phyloP scores from a whole-genome alignment of 2,113 vertebrate species.

The Pristiophorus japonicus region DNA sequence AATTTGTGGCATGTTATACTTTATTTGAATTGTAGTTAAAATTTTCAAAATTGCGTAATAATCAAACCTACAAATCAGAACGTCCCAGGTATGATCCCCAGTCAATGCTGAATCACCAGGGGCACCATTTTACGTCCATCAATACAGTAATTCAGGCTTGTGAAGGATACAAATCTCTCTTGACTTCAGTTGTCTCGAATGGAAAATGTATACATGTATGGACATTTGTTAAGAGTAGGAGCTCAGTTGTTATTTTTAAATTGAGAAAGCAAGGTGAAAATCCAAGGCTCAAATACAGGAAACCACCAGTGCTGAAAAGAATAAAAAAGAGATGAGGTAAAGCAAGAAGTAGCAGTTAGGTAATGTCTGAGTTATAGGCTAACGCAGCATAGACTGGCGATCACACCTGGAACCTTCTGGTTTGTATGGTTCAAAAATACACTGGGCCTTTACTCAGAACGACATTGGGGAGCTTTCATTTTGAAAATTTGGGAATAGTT shows the following conservation, averaged over 20 bases:
- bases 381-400: background rate
- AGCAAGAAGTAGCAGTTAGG: background rate
- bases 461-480: background rate
- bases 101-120: background rate
- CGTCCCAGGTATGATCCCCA: background rate
- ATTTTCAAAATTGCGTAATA: background rate
- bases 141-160: background rate
- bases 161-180: no score
- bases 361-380: background rate
- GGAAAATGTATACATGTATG: background rate
- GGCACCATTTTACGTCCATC: background rate
- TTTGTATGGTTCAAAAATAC: background rate
- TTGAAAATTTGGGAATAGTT: background rate
- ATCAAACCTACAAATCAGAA: background rate
- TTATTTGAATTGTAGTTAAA: conserved; percentile 9
- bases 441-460: background rate
- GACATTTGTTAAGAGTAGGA: background rate
- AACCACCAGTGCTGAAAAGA: background rate
- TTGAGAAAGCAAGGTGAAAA: background rate
- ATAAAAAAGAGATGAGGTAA: background rate
- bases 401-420: background rate
- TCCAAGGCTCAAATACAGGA: background rate
- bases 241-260: background rate
- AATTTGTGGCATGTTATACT: background rate
- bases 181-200: background rate